phyloP scores from a whole-genome alignment of 2,113 vertebrate species.

The Noturus placidus region DNA sequence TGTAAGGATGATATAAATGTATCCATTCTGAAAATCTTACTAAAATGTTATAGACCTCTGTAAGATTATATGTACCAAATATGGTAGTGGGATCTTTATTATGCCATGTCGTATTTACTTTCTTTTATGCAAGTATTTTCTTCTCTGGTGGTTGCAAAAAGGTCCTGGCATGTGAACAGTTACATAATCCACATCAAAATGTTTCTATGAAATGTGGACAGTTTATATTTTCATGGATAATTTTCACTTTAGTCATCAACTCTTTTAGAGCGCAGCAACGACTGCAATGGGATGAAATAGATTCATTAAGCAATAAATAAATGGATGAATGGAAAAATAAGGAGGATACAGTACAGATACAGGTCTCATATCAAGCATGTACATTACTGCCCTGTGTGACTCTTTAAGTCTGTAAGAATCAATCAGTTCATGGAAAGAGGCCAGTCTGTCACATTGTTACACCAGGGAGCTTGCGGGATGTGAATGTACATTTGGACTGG shows the following conservation, averaged over 20 bases:
- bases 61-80: background rate
- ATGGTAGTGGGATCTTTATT: background rate
- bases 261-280: background rate
- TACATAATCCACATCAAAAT: background rate
- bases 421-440: constrained; percentile 10
- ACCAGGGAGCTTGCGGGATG: constrained; percentile 19
- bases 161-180: background rate
- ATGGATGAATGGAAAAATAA: background rate
- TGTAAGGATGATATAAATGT: background rate
- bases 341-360: background rate
- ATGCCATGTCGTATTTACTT: background rate
- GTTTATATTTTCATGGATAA: background rate
- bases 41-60: background rate
- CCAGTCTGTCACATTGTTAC: constrained; percentile 19
- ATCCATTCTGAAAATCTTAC: background rate
- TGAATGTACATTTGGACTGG: constrained; percentile 15
- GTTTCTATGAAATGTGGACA: background rate
- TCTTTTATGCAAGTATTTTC: background rate
- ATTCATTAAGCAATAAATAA: background rate
- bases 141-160: background rate
- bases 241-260: background rate
- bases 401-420: constrained; percentile 25
- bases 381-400: constrained; percentile 2
- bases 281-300: background rate
- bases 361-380: background rate